Percentiles rank a stretch among this genome's conserved stretches.
phyloP scores from a whole-genome alignment of 2,888 invertebrate genomes.

The Tholera decimalis region DNA sequence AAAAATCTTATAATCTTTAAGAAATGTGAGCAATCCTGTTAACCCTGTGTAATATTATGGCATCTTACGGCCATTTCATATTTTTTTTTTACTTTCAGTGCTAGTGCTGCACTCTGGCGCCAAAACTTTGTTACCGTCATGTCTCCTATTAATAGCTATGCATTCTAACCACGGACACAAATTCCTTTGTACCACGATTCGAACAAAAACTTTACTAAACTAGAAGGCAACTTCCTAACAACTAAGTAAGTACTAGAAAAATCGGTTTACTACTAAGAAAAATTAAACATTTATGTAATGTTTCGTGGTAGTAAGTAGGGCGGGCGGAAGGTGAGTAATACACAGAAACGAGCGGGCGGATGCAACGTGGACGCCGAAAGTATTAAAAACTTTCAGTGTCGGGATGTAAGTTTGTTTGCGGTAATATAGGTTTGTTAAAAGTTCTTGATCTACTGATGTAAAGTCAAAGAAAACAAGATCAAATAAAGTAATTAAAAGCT shows the following conservation, averaged over 20 bases:
- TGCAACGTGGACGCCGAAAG: constrained; percentile 19
- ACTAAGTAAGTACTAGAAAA: constrained; percentile 10
- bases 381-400: constrained; percentile 17
- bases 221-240: no score
- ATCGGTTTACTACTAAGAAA: constrained; percentile 26
- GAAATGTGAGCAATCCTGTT: no score
- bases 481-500: no score
- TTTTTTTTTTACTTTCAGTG: no score
- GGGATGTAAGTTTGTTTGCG: background rate
- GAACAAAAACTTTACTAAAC: background rate
- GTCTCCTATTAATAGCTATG: background rate
- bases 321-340: constrained; percentile 39
- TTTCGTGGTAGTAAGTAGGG: constrained; percentile 31
- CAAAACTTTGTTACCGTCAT: no score
- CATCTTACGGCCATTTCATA: no score
- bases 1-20: no score
- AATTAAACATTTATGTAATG: constrained; percentile 25
- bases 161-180: background rate
- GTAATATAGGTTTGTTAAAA: background rate
- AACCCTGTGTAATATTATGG: no score
- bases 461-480: no score
- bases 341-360: constrained; percentile 43
- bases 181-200: constrained; percentile 5
- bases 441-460: no score
- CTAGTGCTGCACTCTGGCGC: no score